Conservation (phyloP, 2,113 vertebrate genomes). For the Empidonax alnorum region DNA sequence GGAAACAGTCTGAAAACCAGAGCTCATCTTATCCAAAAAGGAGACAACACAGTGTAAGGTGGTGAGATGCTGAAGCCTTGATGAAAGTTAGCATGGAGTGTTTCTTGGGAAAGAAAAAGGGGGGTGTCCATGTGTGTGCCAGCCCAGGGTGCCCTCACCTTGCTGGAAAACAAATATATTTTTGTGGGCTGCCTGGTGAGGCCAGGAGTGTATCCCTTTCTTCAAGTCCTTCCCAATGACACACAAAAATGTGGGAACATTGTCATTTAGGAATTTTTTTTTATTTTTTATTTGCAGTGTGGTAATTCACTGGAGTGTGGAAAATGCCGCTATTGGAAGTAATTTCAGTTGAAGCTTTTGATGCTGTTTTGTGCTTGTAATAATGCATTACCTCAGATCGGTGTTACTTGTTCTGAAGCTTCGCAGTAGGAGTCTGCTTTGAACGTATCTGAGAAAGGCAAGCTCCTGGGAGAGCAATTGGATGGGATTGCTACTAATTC, state of each 20-base stretch:
- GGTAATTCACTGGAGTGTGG: neutral
- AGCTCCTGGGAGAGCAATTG: neutral
- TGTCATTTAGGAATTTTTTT: neutral
- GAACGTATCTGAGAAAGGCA: constrained; percentile 4
- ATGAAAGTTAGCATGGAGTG: neutral
- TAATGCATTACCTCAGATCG: neutral
- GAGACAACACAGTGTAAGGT: neutral
- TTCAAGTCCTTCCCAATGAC: neutral
- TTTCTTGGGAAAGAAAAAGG: neutral
- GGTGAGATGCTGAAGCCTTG: neutral
- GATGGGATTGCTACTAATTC: neutral
- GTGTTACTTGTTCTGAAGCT: neutral
- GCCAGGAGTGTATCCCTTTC: neutral
- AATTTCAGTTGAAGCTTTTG: constrained; percentile 18
- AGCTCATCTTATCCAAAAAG: neutral
- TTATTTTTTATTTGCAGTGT: constrained; percentile 16
- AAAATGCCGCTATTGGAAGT: neutral
- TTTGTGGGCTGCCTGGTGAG: neutral
- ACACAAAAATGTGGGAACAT: neutral
- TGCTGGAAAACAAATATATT: neutral
- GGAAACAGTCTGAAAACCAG: neutral
- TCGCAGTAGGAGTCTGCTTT: neutral
- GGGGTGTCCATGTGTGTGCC: neutral
- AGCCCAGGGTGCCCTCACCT: neutral
- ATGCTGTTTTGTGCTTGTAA: neutral